A percentile compares a stretch with the other conserved stretches of the same genome.
Conservation (phyloP, 2,888 invertebrate species). For the Melanchra persicariae region DNA sequence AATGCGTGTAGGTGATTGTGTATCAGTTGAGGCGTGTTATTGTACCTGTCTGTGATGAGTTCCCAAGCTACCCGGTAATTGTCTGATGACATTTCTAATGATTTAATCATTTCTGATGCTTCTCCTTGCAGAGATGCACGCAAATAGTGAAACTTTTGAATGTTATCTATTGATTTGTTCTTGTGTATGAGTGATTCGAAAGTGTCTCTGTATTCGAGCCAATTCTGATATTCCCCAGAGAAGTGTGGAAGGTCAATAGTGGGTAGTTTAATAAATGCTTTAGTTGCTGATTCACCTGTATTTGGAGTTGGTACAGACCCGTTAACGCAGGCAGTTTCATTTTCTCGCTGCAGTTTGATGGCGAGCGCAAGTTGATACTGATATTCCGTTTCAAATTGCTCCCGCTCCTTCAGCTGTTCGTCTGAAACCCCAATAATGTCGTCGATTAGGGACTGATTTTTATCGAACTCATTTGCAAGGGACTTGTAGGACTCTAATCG, state of each 20-base stretch:
- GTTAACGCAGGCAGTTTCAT: too few relatives aligned
- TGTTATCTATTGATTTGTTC: constrained; percentile 5
- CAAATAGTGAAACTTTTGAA: constrained; percentile 5
- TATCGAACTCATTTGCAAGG: constrained; percentile 3
- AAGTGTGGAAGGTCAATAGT: constrained; percentile 13
- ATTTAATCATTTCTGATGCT: neutral
- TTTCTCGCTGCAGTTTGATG: too few relatives aligned
- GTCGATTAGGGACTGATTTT: too few relatives aligned
- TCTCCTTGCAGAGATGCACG: constrained; percentile 7
- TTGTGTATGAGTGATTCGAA: constrained; percentile 3
- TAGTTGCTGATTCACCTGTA: too few relatives aligned
- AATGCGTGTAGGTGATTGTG: constrained; percentile 2
- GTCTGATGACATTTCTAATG: constrained; percentile 1
- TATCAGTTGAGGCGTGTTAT: neutral
- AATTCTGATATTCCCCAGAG: neutral
- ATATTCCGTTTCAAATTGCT: too few relatives aligned
- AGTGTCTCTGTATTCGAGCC: neutral
- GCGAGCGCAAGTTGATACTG: too few relatives aligned
- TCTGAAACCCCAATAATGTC: too few relatives aligned
- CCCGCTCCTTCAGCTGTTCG: too few relatives aligned
- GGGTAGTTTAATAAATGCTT: neutral
- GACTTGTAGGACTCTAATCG: constrained; percentile 9
- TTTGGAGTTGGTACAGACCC: too few relatives aligned
- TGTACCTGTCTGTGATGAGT: neutral
- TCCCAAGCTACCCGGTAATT: constrained; percentile 6